Percentiles rank a stretch among this genome's conserved stretches.
Evolutionary conservation across 2,113 vertebrate species (phyloP).

Genomic region (Orcinus orca): DNA sequence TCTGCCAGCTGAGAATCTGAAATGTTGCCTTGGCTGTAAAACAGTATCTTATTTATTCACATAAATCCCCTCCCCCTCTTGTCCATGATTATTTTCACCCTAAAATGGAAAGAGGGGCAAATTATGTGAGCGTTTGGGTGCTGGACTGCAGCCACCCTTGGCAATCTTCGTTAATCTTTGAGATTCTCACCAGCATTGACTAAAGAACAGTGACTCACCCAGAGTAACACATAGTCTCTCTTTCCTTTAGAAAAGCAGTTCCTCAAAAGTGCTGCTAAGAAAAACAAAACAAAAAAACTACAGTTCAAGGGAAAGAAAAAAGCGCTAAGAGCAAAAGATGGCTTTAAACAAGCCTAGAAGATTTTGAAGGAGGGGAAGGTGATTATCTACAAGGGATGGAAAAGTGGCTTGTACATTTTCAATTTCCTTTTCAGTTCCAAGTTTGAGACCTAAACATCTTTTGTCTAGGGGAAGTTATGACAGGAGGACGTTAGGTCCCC

Average conservation of each 20-base stretch:
- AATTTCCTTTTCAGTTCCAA: slow-evolving; percentile 33
- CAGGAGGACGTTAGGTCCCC: not conserved
- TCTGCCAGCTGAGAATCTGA: slow-evolving; percentile 74
- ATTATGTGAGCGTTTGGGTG: slow-evolving; percentile 44
- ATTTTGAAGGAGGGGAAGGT: slow-evolving; percentile 16
- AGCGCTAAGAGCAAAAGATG: slow-evolving; percentile 1
- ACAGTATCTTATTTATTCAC: slow-evolving; percentile 76
- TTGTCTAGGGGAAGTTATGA: not conserved
- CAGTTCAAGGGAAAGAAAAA: not conserved
- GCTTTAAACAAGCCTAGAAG: slow-evolving; percentile 8
- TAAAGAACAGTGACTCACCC: slow-evolving; percentile 60
- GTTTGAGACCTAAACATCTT: slow-evolving; percentile 16
- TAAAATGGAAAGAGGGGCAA: slow-evolving; percentile 43
- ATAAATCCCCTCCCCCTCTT: slow-evolving; percentile 56
- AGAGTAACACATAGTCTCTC: slow-evolving; percentile 56
- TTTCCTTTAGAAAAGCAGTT: slow-evolving; percentile 51
- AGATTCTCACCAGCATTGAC: slow-evolving; percentile 35
- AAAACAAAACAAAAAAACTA: slow-evolving; percentile 25
- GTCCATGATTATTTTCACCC: slow-evolving; percentile 56
- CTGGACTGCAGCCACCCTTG: slow-evolving; percentile 46
- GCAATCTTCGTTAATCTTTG: slow-evolving; percentile 53
- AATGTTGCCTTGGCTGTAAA: slow-evolving; percentile 66
- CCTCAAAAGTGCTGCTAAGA: slow-evolving; percentile 58
- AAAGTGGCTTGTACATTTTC: not conserved
- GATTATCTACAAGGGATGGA: not conserved